Conservation (phyloP, 1,140 invertebrate species). For the Zaprionus taronus region DNA sequence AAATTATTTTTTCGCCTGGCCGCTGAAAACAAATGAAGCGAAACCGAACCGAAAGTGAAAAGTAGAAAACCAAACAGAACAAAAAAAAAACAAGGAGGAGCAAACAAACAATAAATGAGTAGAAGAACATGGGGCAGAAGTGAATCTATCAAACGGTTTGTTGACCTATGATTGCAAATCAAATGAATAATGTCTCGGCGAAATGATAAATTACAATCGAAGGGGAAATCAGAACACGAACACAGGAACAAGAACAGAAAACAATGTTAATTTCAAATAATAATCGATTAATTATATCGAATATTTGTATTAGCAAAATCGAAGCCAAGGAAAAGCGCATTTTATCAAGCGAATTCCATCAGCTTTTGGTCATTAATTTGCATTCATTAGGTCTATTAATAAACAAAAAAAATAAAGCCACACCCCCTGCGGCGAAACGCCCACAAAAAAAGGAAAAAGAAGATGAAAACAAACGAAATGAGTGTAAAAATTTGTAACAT, state of each 20-base stretch:
- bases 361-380: slow-evolving; percentile 9
- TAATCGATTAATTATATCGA: slow-evolving; percentile 1
- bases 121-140: not conserved
- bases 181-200: not conserved
- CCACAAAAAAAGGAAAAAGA: not conserved
- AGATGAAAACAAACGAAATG: slow-evolving; percentile 16
- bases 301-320: not conserved
- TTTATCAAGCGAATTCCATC: not conserved
- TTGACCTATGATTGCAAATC: slow-evolving; percentile 26
- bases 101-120: slow-evolving; percentile 8
- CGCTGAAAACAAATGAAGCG: slow-evolving; percentile 65
- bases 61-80: slow-evolving; percentile 26
- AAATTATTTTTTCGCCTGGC: slow-evolving; percentile 43
- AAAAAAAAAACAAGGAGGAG: not conserved
- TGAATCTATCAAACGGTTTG: slow-evolving; percentile 21
- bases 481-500: slow-evolving; percentile 30
- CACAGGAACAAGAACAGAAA: not conserved
- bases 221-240: not conserved
- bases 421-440: not conserved
- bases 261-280: not conserved
- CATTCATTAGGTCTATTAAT: slow-evolving; percentile 24
- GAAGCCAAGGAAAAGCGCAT: not conserved
- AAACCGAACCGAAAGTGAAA: slow-evolving; percentile 48
- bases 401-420: slow-evolving; percentile 1
- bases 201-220: not conserved